Base-by-base conservation (phyloP, 2,113 vertebrate species). In the Barbus barbus region DNA sequence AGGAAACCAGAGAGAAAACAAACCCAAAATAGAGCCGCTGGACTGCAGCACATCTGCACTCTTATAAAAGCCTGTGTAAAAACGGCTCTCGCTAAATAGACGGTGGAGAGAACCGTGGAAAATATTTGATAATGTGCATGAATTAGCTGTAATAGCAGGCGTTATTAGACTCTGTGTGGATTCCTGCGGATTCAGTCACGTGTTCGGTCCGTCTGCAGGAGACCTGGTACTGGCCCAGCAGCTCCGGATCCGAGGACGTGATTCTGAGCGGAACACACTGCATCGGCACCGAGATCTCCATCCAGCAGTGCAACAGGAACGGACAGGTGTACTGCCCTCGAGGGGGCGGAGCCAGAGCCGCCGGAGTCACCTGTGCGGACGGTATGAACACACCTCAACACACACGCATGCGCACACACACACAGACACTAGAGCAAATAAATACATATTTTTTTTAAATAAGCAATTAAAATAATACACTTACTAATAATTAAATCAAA, bases 281-380 rank as follows among this genome's bases (percentile, higher is more conserved):
- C 33, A 41, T 87, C 0, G 96, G 98, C 78, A 95, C 95, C 0
- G 98, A 99, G 92, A 87, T 96, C 86, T 96, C 97, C 18, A 92
- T 99, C 48, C 97, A 97, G 87, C 95, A 97, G 81, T 99, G 98
- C 83, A 95, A 96, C 31, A 94, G 88, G 74, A 97, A 99, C 0
- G 95, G 93, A 81, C 95, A 97, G 0, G 83, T 98, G 36, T 96
- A 98, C 85, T 99, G 97, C 86, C 95, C 96, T 16, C 93, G 94
- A 0, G 96, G 96, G 0, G 90, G 94, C 0, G 97, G 96, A n/a
- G 92, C 92, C 44, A 95, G 94, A 81, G 93, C 97, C 0, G 97
- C 97, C 0, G 98, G 97, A 14, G 97, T 98, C 83, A 96, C 92
- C 92, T 99, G 98, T 89, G 95, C 95, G 0, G 90, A 95, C 9